Evolutionary conservation across 2,113 vertebrate genomes (phyloP), one percentile per base, ranked within the genome.

Genomic region (Pardalotus punctatus): DNA sequence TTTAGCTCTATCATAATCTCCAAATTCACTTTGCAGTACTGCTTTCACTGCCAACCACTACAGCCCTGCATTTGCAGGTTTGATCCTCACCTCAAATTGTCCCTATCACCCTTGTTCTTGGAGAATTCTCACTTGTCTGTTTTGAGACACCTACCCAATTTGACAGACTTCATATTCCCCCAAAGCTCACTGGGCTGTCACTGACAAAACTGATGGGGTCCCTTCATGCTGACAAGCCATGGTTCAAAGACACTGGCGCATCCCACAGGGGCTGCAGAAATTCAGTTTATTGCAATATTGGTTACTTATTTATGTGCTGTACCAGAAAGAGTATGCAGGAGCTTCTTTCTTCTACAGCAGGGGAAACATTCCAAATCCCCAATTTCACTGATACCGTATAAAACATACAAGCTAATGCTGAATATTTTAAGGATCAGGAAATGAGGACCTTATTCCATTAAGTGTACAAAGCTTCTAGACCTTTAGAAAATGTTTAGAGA

Each of bases 401-500:
- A 93, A 91, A 47, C 35, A 83, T 17, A 10, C 8, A 88, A 73
- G 25, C 3, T 82, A 74, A 69, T 65, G 29, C 6, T 28, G 38
- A 82, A 61, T 3, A 61, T 62, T 92, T 79, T 81, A 83, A 88
- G n/a, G 36, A 65, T 81, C 20, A 45, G 69, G 53, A 93, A 84
- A 86, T 38, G 6, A 70, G 11, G 33, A 67, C 14, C 25, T 95
- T 81, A 76, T 74, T 90, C n/a, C 12, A 53, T 73, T 53, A 84
- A 86, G 12, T 47, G 31, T 57, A 74, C 47, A 84, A 90, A 73
- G 28, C 28, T 86, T 71, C 56, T 71, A 90, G 76, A 83, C 13
- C 18, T 81, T 93, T 38, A 81, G n/a, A 93, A 94, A 86, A 86
- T 69, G 40, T 78, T 64, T 73, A 89, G 51, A 79, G n/a, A 88